Evolutionary conservation across 53 echinoderm and acorn worm genomes (phyloP).

Genomic region (Astropecten irregularis): DNA sequence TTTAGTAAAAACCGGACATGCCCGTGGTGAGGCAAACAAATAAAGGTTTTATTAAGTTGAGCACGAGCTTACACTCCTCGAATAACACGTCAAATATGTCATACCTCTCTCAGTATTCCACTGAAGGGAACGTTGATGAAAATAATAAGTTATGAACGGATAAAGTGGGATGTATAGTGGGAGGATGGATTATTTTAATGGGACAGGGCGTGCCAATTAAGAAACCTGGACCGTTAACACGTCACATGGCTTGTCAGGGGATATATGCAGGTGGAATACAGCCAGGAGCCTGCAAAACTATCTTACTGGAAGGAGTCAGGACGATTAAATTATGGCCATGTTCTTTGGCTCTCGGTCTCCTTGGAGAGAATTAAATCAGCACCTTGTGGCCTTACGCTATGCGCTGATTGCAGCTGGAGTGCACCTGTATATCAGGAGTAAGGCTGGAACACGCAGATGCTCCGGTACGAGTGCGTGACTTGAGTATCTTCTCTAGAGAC

Average conservation of each 20-base stretch:
- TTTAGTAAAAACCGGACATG: too few species aligned
- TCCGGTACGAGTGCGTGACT: slow-evolving; percentile 7
- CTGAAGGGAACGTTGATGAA: neutral
- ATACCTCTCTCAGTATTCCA: neutral
- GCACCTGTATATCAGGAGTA: slow-evolving; percentile 6
- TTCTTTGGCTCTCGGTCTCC: neutral
- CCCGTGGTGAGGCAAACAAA: too few species aligned
- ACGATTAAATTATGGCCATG: slow-evolving; percentile 49
- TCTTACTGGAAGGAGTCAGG: neutral
- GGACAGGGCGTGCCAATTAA: slow-evolving; percentile 39
- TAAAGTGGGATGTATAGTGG: neutral
- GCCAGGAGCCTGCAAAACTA: too few species aligned
- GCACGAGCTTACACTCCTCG: too few species aligned
- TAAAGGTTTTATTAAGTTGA: too few species aligned
- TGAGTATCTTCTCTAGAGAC: slow-evolving; percentile 14
- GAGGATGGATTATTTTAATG: neutral
- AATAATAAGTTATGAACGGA: neutral
- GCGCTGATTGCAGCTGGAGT: slow-evolving; percentile 18
- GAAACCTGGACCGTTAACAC: slow-evolving; percentile 24
- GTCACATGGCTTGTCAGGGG: too few species aligned
- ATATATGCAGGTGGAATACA: too few species aligned
- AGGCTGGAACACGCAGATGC: neutral
- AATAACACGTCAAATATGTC: neutral
- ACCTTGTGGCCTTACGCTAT: slow-evolving; percentile 42
- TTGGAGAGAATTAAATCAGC: slow-evolving; percentile 47